These are phyloP conservation scores for Apteryx owenii DNA, from an alignment of 2,113 vertebrate species.

Conservation along the genomic window DNA sequence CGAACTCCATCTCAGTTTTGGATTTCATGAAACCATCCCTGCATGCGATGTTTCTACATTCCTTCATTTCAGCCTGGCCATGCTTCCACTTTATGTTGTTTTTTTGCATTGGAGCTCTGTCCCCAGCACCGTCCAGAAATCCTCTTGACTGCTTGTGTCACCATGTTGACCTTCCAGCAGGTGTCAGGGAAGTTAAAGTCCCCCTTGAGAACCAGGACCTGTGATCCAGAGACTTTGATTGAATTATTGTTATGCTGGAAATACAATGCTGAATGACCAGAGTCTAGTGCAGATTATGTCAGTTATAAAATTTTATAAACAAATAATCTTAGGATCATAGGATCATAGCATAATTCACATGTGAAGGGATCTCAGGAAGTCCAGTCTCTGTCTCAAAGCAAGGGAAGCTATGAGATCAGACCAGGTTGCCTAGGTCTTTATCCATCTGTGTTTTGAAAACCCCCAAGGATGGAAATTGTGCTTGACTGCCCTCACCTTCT, in stretches of 20 bases:
- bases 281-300: background rate
- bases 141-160: background rate
- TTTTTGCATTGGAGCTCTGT: background rate
- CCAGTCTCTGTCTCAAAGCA: background rate
- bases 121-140: background rate
- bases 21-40: background rate
- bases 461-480: background rate
- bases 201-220: background rate
- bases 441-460: background rate
- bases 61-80: background rate
- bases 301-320: background rate
- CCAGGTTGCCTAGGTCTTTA: background rate
- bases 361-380: background rate
- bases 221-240: background rate
- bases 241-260: background rate
- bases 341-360: background rate
- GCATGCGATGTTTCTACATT: accelerated
- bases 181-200: background rate
- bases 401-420: background rate
- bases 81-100: background rate
- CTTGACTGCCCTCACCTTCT: background rate
- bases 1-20: background rate
- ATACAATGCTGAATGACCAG: background rate
- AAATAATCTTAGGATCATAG: background rate
- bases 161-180: accelerated